Evolutionary conservation across 2,888 invertebrate species (phyloP), one percentile per base, ranked within the genome.

Genomic region (Abrostola triplasia): DNA sequence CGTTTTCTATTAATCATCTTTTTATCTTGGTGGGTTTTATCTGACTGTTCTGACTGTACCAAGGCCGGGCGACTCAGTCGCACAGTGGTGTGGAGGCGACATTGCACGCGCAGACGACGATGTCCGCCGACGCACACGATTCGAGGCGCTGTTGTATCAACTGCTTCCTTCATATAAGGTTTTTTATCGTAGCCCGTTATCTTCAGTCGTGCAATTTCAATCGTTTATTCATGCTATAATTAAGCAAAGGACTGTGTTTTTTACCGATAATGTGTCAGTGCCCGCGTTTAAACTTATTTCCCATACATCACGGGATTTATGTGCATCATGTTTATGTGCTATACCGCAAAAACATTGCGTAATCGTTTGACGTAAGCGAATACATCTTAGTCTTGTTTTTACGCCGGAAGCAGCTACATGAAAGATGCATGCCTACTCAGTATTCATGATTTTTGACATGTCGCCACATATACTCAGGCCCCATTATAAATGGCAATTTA

Each of bases 1-100:
- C 62, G 79, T 83, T 83, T 83, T 82, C 79, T 78, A 79, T 91
- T 89, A 90, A 87, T 91, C 89, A 90, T 86, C 66, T 84, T 81
- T 89, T 92, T 92, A 92, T 92, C 86, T 84, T 79, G 63, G 73
- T 73, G 69, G 69, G 76, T 73, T 79, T 88, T 90, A 90, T 89
- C 88, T 86, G 79, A 83, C 80, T 84, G 82, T 81, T 73, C 40
- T 87, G 79, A 72, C 73, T 85, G 85, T 86, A 87, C 73, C 67
- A 70, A 58, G 70, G 63, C 67, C 62, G 70, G 57, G 67, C 59
- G 51, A 50, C 55, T 75, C 78, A 72, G 81, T 77, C 68, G 79
- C 70, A 79, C 76, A 78, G 84, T 82, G 63, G 68, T 70, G 64
- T 59, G 63, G 62, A 65, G 72, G 70, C 69, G 77, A 24, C 10